Evolutionary conservation across 2,797 vertebrate species (phyloP).

Genomic region (Distichodus sexfasciatus): DNA sequence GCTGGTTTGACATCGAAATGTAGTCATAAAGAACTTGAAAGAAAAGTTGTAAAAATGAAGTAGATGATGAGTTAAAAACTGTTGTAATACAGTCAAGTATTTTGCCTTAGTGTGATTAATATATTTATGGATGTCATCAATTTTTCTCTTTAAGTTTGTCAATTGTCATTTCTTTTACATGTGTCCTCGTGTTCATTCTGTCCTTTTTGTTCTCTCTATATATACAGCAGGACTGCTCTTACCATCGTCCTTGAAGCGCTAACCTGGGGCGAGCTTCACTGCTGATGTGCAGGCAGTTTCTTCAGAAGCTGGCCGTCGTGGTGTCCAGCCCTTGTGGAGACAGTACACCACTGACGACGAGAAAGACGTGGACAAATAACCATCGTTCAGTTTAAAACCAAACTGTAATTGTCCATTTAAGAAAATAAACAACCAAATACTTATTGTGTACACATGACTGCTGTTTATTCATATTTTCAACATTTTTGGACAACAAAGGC

Average conservation of each 20-base stretch:
- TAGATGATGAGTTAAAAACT: too few relatives aligned
- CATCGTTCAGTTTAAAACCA: neutral
- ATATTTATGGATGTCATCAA: neutral
- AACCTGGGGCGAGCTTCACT: slow-evolving; percentile 59
- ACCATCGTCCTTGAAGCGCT: slow-evolving; percentile 63
- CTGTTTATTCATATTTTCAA: neutral
- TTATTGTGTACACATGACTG: neutral
- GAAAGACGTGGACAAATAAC: neutral
- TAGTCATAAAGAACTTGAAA: too few relatives aligned
- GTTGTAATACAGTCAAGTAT: too few relatives aligned
- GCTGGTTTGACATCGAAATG: too few relatives aligned
- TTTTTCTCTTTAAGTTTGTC: neutral
- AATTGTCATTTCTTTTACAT: neutral
- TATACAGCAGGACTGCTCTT: slow-evolving; percentile 56
- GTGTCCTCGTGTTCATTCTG: neutral
- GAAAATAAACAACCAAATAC: slow-evolving; percentile 26
- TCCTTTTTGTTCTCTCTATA: slow-evolving; percentile 7
- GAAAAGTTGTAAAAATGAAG: too few relatives aligned
- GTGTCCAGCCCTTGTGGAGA: slow-evolving; percentile 67
- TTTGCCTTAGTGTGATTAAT: too few relatives aligned
- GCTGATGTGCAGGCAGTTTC: slow-evolving; percentile 64
- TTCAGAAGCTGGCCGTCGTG: slow-evolving; percentile 76
- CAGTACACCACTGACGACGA: slow-evolving; percentile 67
- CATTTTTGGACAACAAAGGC: too few relatives aligned
- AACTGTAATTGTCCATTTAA: slow-evolving; percentile 5